Conservation (phyloP, 92 coral and sea anemone species). For the Paragorgia papillata region DNA sequence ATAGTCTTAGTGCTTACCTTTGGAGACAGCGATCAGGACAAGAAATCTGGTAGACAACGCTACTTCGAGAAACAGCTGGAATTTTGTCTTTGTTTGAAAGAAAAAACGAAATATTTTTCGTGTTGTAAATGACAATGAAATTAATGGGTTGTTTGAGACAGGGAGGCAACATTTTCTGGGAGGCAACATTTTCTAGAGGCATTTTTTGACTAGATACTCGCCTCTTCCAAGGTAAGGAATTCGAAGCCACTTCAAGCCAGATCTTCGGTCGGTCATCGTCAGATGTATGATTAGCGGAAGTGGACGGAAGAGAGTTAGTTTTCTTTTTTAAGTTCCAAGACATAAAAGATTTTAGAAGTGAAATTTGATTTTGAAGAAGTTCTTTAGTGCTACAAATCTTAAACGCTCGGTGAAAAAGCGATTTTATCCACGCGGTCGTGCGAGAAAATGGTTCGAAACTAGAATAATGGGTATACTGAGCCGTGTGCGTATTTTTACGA, state of each 20-base stretch:
- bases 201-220: constrained; percentile 1
- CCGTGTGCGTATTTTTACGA: constrained; percentile 43
- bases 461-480: constrained; percentile 25
- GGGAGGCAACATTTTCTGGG: too few relatives aligned
- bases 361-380: neutral
- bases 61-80: constrained; percentile 1
- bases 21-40: constrained; percentile 19
- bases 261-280: neutral
- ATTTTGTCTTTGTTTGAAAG: constrained; percentile 33
- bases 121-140: constrained; percentile 21
- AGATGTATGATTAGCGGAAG: neutral
- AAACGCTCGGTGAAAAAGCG: constrained; percentile 39
- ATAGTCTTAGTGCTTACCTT: too few relatives aligned
- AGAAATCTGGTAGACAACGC: constrained; percentile 10
- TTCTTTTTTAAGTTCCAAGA: neutral
- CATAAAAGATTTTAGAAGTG: neutral
- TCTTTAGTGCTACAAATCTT: constrained; percentile 14
- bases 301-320: neutral
- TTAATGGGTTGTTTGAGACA: neutral
- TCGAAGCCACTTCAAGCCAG: constrained; percentile 21
- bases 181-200: constrained; percentile 15
- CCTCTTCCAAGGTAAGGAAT: constrained; percentile 20
- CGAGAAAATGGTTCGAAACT: constrained; percentile 30
- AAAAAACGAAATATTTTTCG: constrained; percentile 24
- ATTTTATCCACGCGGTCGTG: constrained; percentile 44